These are phyloP conservation scores for Amphiprion percula DNA, from an alignment of 2,113 vertebrate genomes.

Conservation along the genomic window DNA sequence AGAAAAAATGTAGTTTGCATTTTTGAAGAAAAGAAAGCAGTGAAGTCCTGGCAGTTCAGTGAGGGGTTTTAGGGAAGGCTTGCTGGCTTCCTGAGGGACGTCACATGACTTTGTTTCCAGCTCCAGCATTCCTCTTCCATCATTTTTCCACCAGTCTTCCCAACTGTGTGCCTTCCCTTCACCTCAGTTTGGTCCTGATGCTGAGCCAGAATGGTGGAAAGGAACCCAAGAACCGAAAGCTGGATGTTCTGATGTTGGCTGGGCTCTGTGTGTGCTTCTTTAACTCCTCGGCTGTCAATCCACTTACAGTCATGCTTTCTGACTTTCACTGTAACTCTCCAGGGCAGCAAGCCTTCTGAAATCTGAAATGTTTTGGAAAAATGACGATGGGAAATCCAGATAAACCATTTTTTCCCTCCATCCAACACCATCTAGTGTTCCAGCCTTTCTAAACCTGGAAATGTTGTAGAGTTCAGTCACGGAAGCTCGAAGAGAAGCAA, in stretches of 20 bases:
- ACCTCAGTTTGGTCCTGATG: slow-evolving; percentile 34
- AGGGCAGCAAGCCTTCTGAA: slow-evolving; percentile 4
- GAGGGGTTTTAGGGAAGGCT: slow-evolving; percentile 39
- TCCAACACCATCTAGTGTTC: slow-evolving; percentile 7
- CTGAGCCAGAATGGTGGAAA: slow-evolving; percentile 22
- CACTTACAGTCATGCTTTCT: slow-evolving; percentile 15
- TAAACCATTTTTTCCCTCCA: not conserved
- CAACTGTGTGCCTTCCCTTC: not conserved
- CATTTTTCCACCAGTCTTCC: not conserved
- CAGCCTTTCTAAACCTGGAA: slow-evolving; percentile 51
- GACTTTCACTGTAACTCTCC: slow-evolving; percentile 2
- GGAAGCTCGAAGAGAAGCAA: slow-evolving; percentile 64
- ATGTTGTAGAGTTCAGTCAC: slow-evolving; percentile 57
- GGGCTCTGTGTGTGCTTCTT: slow-evolving; percentile 46
- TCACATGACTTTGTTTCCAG: slow-evolving; percentile 64
- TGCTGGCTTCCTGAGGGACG: slow-evolving; percentile 67
- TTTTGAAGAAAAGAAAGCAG: slow-evolving; percentile 35
- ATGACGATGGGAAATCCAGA: slow-evolving; percentile 7
- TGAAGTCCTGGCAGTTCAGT: slow-evolving; percentile 65
- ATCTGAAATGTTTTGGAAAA: slow-evolving; percentile 49
- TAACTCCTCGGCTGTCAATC: slow-evolving; percentile 13
- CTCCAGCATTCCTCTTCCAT: slow-evolving; percentile 39
- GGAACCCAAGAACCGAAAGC: slow-evolving; percentile 8
- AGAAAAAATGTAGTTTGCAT: slow-evolving; percentile 74
- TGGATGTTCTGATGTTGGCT: slow-evolving; percentile 27